Conservation (phyloP, 2,113 vertebrate genomes). For the Dissostichus mawsoni region DNA sequence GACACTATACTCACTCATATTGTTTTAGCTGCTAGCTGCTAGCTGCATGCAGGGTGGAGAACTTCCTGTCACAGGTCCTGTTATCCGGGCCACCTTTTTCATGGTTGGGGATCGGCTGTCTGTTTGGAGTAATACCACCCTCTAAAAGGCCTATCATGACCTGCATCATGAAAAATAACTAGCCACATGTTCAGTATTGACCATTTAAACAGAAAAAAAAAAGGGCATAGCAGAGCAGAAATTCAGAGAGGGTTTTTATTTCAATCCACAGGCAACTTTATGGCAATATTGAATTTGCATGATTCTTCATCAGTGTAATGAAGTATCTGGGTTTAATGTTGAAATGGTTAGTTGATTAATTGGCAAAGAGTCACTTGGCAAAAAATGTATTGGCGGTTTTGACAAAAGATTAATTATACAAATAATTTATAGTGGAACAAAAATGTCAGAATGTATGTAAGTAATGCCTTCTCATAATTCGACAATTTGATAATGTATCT, state of each 20-base stretch:
- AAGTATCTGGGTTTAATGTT: not conserved
- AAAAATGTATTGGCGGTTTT: not conserved
- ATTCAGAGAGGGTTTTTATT: constrained; percentile 9
- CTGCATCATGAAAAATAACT: constrained; percentile 22
- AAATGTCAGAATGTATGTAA: not conserved
- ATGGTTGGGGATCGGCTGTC: constrained; percentile 14
- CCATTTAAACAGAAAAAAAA: constrained; percentile 19
- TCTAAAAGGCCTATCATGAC: constrained; percentile 47
- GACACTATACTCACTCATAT: constrained; percentile 10
- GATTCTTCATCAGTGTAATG: not conserved
- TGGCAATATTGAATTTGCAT: not conserved
- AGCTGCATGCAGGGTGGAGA: constrained; percentile 49
- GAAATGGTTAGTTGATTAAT: not conserved
- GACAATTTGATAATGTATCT: not conserved
- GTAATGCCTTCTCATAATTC: not conserved
- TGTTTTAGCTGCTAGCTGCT: constrained; percentile 59
- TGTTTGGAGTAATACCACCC: constrained; percentile 48
- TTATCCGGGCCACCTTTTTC: constrained; percentile 37
- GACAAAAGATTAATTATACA: not conserved
- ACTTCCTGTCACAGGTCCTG: constrained; percentile 59
- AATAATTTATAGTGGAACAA: not conserved
- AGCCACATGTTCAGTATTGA: constrained; percentile 18
- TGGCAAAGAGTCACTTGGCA: not conserved
- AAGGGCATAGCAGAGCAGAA: constrained; percentile 15
- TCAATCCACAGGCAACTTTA: not conserved